Evolutionary conservation across 1,140 invertebrate genomes (phyloP).

Genomic region (Hormaphis cornu): DNA sequence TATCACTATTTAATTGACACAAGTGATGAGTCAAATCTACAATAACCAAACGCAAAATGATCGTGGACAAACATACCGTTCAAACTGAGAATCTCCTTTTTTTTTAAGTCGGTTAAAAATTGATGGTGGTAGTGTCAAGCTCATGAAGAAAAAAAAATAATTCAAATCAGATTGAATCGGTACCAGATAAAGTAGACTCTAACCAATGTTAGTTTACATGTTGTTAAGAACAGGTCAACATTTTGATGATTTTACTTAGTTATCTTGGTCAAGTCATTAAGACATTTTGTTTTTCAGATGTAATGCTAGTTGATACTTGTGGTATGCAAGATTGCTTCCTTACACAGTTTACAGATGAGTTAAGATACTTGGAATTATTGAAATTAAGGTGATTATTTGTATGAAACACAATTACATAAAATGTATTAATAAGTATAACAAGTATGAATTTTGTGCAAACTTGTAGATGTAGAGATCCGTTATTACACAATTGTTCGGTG

Average conservation of each 20-base stretch:
- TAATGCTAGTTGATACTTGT: slow-evolving; percentile 97
- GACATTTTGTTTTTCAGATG: slow-evolving; percentile 68
- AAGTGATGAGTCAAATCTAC: slow-evolving; percentile 65
- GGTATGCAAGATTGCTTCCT: slow-evolving; percentile 92
- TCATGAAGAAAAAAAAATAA: slow-evolving; percentile 55
- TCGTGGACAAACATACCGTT: no score
- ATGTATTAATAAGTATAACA: not conserved
- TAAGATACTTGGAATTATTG: slow-evolving; percentile 87
- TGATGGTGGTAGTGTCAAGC: slow-evolving; percentile 49
- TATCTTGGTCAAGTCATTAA: not conserved
- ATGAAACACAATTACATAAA: not conserved
- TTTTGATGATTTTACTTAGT: not conserved
- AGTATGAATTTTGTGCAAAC: slow-evolving; percentile 12
- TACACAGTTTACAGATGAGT: slow-evolving; percentile 79
- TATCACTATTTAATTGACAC: slow-evolving; percentile 86
- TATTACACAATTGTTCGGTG: slow-evolving; percentile 94
- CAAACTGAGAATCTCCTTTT: no score
- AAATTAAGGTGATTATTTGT: slow-evolving; percentile 56
- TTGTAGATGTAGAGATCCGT: slow-evolving; percentile 80
- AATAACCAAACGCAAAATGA: no score
- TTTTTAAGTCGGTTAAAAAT: no score
- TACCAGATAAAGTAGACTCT: slow-evolving; percentile 85
- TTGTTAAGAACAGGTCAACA: not conserved
- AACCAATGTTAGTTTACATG: slow-evolving; percentile 51
- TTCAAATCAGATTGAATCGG: slow-evolving; percentile 80